These are phyloP conservation scores for Lacanobia oleracea DNA, from an alignment of 2,888 invertebrate species.

Conservation along the genomic window DNA sequence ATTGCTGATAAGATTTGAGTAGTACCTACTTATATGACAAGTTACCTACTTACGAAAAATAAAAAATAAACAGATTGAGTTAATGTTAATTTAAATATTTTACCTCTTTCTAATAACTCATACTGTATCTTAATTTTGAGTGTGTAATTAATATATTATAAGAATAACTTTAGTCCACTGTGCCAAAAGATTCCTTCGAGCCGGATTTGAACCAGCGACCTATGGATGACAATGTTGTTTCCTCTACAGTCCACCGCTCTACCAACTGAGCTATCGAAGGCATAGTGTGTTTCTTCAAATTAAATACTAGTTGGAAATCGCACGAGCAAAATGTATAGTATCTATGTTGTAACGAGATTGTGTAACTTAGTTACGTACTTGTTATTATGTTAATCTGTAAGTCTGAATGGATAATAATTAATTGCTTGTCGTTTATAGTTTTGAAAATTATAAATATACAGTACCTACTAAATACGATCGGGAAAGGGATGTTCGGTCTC, in stretches of 20 bases:
- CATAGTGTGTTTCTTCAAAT: constrained; percentile 26
- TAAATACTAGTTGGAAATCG: background rate
- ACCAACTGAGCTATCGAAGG: constrained; percentile 90
- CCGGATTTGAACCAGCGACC: constrained; percentile 93
- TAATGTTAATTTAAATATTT: too few relatives aligned
- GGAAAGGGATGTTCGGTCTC: too few relatives aligned
- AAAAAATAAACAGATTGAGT: too few relatives aligned
- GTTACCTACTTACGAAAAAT: background rate
- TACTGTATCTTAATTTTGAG: background rate
- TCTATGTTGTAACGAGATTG: constrained; percentile 5
- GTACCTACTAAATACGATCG: too few relatives aligned
- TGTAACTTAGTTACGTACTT: constrained; percentile 14
- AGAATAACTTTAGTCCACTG: background rate
- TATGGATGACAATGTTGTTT: constrained; percentile 87
- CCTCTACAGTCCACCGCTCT: constrained; percentile 88
- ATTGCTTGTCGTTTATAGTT: background rate
- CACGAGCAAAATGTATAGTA: constrained; percentile 4
- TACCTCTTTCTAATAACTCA: too few relatives aligned
- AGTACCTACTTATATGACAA: background rate
- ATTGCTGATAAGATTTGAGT: background rate
- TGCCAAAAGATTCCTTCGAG: constrained; percentile 89
- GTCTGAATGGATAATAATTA: background rate
- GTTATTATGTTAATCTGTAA: constrained; percentile 3
- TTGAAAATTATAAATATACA: background rate
- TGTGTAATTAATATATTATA: too few relatives aligned